These are phyloP conservation scores for Thomomys bottae DNA, from an alignment of 2,113 vertebrate genomes.

Conservation along the genomic window DNA sequence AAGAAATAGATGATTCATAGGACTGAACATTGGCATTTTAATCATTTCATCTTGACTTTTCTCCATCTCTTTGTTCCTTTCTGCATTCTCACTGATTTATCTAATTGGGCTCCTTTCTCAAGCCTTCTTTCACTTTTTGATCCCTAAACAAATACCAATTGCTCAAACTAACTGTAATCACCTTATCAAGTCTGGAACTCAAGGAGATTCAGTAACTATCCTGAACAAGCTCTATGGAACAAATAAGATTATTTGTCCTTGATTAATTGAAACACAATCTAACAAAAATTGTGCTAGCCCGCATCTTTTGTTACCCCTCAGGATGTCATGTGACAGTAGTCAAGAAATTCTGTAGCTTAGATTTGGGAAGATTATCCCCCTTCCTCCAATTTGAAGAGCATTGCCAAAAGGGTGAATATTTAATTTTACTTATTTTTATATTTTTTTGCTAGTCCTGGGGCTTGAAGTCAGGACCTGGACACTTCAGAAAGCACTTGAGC, in stretches of 20 bases:
- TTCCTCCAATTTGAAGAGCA: not conserved
- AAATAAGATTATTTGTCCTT: fast-evolving
- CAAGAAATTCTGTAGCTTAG: not conserved
- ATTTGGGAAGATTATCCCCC: not conserved
- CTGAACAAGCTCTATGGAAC: not conserved
- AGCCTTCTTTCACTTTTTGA: not conserved
- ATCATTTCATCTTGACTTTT: not conserved
- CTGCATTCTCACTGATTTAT: not conserved
- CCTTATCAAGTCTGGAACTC: not conserved
- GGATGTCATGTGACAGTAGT: fast-evolving
- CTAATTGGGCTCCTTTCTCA: not conserved
- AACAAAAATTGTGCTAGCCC: not conserved
- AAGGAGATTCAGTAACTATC: not conserved
- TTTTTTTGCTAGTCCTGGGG: too few relatives aligned
- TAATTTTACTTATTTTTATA: too few relatives aligned
- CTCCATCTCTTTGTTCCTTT: not conserved
- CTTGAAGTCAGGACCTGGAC: too few relatives aligned
- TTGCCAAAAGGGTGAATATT: not conserved
- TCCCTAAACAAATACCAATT: not conserved
- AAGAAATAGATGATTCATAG: not conserved
- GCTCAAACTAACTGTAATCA: not conserved
- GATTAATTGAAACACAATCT: not conserved
- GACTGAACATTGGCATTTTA: not conserved
- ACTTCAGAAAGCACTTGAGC: too few relatives aligned
- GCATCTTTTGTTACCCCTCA: not conserved